Percentiles rank a stretch among this genome's conserved stretches.
phyloP scores from a whole-genome alignment of 1,140 invertebrate species.

The Rhopalosiphum maidis region DNA sequence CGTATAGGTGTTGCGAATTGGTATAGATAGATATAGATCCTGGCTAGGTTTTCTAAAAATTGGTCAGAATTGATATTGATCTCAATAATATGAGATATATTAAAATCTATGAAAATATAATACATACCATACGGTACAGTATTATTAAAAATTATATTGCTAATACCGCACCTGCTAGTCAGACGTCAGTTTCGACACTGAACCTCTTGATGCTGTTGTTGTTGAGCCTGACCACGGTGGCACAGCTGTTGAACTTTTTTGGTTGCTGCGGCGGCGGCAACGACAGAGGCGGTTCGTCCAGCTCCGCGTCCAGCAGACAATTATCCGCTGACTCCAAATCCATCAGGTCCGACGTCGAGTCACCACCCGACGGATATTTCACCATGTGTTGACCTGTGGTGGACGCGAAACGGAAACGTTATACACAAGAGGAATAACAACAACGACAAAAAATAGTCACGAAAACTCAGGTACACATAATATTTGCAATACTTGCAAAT shows the following conservation, averaged over 20 bases:
- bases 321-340: constrained; percentile 82
- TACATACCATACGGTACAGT: neutral
- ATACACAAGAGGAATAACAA: neutral
- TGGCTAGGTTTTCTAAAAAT: neutral
- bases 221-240: constrained; percentile 63
- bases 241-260: constrained; percentile 43
- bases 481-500: neutral
- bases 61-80: neutral
- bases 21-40: neutral
- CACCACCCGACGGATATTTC: constrained; percentile 87
- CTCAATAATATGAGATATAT: neutral
- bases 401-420: neutral
- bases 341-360: constrained; percentile 94
- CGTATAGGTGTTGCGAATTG: neutral
- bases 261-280: constrained; percentile 54
- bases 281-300: constrained; percentile 34
- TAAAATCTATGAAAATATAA: neutral
- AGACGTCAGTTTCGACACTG: constrained; percentile 97
- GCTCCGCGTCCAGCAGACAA: constrained; percentile 34
- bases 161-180: constrained; percentile 80
- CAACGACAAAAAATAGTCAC: neutral
- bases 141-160: neutral
- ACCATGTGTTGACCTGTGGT: constrained; percentile 84
- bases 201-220: constrained; percentile 86
- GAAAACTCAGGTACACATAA: neutral